Conservation (phyloP, 2,888 invertebrate genomes). For the Punctoribates punctum region DNA sequence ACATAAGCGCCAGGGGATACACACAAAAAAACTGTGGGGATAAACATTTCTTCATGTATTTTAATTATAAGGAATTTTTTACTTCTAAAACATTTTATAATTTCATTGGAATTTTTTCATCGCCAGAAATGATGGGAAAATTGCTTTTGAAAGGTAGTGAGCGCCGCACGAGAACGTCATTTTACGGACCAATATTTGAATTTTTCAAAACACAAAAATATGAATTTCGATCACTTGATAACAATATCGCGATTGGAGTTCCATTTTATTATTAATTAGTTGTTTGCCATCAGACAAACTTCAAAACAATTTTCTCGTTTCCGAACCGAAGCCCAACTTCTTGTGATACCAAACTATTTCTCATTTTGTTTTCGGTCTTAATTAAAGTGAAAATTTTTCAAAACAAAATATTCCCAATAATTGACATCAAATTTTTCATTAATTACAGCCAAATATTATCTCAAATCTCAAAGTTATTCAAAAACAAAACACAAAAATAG, state of each 20-base stretch:
- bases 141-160: constrained; percentile 12
- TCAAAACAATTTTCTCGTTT: background rate
- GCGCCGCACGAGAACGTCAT: constrained; percentile 1
- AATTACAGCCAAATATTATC: too few species aligned
- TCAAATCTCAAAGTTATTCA: too few species aligned
- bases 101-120: constrained; percentile 35
- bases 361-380: too few species aligned
- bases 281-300: background rate
- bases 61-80: constrained; percentile 37
- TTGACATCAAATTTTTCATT: too few species aligned
- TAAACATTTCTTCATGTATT: constrained; percentile 32
- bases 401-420: too few species aligned
- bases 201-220: background rate
- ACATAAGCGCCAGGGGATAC: constrained; percentile 35
- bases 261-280: constrained; percentile 2
- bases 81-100: constrained; percentile 32
- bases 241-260: background rate
- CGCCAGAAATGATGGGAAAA: constrained; percentile 29
- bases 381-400: too few species aligned
- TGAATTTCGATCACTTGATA: background rate
- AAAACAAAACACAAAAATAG: background rate
- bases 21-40: background rate
- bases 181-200: background rate
- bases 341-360: too few species aligned
- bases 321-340: too few species aligned